Evolutionary conservation across 2,113 vertebrate species (phyloP).

Genomic region (Lepisosteus osseus): DNA sequence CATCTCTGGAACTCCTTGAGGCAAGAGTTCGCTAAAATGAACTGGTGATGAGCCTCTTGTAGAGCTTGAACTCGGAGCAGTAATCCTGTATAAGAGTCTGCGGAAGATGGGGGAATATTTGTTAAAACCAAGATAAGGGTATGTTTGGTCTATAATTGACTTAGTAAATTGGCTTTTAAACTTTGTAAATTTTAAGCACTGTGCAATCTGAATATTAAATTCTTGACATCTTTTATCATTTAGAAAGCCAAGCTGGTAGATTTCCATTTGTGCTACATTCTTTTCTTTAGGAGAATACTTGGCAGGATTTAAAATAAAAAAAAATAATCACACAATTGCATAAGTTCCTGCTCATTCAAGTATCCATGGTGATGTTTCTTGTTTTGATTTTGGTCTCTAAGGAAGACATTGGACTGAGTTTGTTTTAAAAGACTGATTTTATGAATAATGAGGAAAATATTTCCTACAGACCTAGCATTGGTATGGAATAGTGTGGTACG

Average conservation of each 20-base stretch:
- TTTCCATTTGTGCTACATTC: neutral
- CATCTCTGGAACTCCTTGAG: conserved; percentile 34
- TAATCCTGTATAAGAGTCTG: conserved; percentile 53
- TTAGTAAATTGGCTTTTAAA: no score
- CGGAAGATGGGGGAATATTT: neutral
- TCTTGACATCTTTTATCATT: no score
- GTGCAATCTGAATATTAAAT: no score
- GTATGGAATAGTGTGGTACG: neutral
- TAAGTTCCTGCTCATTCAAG: neutral
- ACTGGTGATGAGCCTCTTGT: conserved; percentile 36
- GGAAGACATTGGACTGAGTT: neutral
- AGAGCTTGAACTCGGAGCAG: conserved; percentile 35
- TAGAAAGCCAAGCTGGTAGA: neutral
- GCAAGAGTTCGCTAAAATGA: conserved; percentile 59
- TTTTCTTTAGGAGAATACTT: no score
- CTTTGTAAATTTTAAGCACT: no score
- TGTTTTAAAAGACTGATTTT: no score
- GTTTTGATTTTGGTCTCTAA: neutral
- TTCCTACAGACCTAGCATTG: neutral
- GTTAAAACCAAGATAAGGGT: neutral
- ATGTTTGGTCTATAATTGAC: no score
- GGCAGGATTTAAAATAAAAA: neutral
- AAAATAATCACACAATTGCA: neutral
- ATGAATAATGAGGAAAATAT: neutral
- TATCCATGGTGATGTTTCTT: conserved; percentile 2